Percentiles rank a stretch among this genome's conserved stretches.
Evolutionary conservation across 2,888 invertebrate species (phyloP).

Genomic region (Gandaritis pyraliata): DNA sequence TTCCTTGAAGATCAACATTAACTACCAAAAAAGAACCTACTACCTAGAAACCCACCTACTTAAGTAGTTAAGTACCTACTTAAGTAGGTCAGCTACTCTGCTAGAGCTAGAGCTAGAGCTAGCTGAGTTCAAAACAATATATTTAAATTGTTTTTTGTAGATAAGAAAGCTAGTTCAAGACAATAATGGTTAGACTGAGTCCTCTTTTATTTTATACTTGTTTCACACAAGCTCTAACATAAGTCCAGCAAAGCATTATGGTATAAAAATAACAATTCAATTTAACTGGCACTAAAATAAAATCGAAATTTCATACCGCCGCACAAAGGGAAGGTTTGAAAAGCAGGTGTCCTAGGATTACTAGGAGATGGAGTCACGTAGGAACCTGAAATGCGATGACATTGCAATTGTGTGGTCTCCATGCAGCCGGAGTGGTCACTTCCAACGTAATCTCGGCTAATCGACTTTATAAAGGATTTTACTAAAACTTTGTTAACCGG

Average conservation of each 20-base stretch:
- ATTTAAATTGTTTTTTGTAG: too few relatives aligned
- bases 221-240: conserved; percentile 13
- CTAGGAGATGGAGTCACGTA: conserved; percentile 78
- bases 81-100: too few relatives aligned
- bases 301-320: conserved; percentile 41
- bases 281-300: conserved; percentile 40
- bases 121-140: too few relatives aligned
- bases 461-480: conserved; percentile 42
- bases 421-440: conserved; percentile 60
- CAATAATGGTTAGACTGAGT: neutral
- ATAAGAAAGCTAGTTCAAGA: too few relatives aligned
- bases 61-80: too few relatives aligned
- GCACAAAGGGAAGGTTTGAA: conserved; percentile 63
- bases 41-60: too few relatives aligned
- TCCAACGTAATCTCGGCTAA: conserved; percentile 55
- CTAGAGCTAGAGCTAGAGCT: too few relatives aligned
- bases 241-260: conserved; percentile 33
- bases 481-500: conserved; percentile 22
- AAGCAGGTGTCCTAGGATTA: conserved; percentile 80
- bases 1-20: too few relatives aligned
- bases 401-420: conserved; percentile 70
- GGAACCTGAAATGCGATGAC: conserved; percentile 74
- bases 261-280: conserved; percentile 44
- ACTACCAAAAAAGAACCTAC: too few relatives aligned
- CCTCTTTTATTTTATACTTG: conserved; percentile 17